Percentiles rank a stretch among this genome's conserved stretches.
These are phyloP conservation scores for Sardinella longiceps DNA, from an alignment of 2,797 vertebrate genomes.

Conservation along the genomic window DNA sequence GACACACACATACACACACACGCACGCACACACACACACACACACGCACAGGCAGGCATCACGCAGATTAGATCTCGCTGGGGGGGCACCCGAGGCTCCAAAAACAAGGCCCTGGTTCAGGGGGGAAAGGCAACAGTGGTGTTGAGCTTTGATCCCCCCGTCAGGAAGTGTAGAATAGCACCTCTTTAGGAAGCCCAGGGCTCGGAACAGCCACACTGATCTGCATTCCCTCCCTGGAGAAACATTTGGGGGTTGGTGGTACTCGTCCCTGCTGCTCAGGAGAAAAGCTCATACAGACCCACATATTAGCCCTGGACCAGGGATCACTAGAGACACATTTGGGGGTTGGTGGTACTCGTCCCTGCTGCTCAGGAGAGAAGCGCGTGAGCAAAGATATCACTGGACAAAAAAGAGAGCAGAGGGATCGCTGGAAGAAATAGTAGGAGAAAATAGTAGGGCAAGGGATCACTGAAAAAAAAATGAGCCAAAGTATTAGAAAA, in stretches of 20 bases:
- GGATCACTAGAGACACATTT: slow-evolving; percentile 38
- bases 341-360: slow-evolving; percentile 35
- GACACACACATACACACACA: no score
- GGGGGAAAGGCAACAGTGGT: slow-evolving; percentile 45
- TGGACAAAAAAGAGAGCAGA: no score
- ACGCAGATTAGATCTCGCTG: slow-evolving; percentile 62
- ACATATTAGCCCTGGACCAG: background rate
- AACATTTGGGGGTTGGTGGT: slow-evolving; percentile 32
- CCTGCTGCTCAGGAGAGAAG: slow-evolving; percentile 43
- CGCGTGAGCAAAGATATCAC: no score
- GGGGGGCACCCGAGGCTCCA: slow-evolving; percentile 39
- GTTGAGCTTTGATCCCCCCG: slow-evolving; percentile 61
- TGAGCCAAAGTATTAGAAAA: no score
- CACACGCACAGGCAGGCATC: no score
- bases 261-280: slow-evolving; percentile 41
- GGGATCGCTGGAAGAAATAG: no score
- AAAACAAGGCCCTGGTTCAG: slow-evolving; percentile 54
- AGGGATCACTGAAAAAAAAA: no score
- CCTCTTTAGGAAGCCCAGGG: slow-evolving; percentile 55
- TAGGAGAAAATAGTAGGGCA: no score
- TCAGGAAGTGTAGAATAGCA: slow-evolving; percentile 57
- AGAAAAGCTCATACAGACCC: slow-evolving; percentile 35
- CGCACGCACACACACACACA: no score
- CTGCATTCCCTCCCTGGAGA: slow-evolving; percentile 39
- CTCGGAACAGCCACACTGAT: slow-evolving; percentile 53